phyloP scores from a whole-genome alignment of 2,113 vertebrate genomes.

The Anarhynchus alexandrinus region DNA sequence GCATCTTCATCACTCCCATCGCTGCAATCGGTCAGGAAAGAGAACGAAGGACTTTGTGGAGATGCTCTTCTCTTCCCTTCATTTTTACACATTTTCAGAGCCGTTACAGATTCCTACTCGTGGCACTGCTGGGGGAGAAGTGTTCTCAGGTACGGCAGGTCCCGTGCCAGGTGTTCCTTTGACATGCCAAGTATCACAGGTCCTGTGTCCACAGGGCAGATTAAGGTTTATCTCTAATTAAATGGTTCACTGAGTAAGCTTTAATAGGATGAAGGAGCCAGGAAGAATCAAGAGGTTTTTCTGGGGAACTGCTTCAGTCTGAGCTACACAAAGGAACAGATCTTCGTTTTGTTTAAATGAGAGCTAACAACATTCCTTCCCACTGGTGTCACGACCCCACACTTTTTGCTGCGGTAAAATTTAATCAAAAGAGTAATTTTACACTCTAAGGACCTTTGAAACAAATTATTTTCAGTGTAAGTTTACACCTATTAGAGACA shows the following conservation, averaged over 20 bases:
- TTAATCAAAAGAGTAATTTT: not conserved
- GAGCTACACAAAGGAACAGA: not conserved
- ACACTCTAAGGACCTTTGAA: not conserved
- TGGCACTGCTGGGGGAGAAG: not conserved
- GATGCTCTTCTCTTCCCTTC: not conserved
- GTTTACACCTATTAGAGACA: not conserved
- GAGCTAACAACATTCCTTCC: not conserved
- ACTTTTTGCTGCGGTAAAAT: not conserved
- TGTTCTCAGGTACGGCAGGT: not conserved
- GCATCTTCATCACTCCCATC: not conserved
- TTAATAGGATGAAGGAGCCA: slow-evolving; percentile 18
- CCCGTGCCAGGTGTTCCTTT: not conserved
- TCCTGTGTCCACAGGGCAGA: not conserved
- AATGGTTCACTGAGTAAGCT: not conserved
- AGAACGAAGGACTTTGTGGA: not conserved
- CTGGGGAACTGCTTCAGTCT: not conserved
- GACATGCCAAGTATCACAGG: not conserved
- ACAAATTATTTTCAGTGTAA: not conserved
- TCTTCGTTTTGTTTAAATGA: not conserved
- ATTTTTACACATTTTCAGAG: not conserved
- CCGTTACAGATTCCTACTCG: not conserved
- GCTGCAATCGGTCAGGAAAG: not conserved
- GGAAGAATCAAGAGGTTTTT: not conserved
- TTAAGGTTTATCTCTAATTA: slow-evolving; percentile 29
- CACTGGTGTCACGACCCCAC: not conserved